Base-by-base conservation (phyloP, 2,888 invertebrate species). In the Chrysopilus asiliformis region DNA sequence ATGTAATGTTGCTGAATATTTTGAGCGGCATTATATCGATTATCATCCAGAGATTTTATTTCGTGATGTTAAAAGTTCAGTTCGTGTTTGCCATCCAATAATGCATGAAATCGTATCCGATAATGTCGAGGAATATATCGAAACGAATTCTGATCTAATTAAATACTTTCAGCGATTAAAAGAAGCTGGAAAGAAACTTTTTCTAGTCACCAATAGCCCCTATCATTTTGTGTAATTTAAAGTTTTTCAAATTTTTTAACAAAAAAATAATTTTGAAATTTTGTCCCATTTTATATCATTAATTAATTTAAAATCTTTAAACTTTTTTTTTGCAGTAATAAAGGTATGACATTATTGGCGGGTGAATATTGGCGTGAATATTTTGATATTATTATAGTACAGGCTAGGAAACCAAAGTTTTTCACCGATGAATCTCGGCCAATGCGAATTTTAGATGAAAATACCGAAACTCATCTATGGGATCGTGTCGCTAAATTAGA, bases 21-120 rank as follows among this genome's bases (percentile, higher is more conserved):
- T 95, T 54, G 78, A 84, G 46, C 72, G 71, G 36, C 83, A 90
- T 60, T 79, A 82, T 48, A 87, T 95, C 45, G 84, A 87, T 53
- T 97, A 86, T 61, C 87, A 93, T 63, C 91, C 97, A 2, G 91
- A 93, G 64, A 91, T 93, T 53, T 71, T 97, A 18, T 97, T 93
- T 60, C 74, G 87, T 56, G 94, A 95, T 66, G 85, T 94, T 1
- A 82, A 87, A 72, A 84, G 78, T 54, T 86, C 91, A 3, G 82
- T 94, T 26, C 82, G 83, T 60, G 79, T 73, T 56, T 85, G 84
- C 50, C 89, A 84, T 66, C 89, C 82, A 26, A 73, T 80, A 41
- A 89, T 94, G 84, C 94, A 94, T 57, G 74, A 76, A 54, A 75
- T 81, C 46, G 87, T 94, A n/a, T 75, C 81, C 48, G 69, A 80